These are phyloP conservation scores for Tamias sibiricus DNA, from an alignment of 2,113 vertebrate genomes.

Conservation along the genomic window DNA sequence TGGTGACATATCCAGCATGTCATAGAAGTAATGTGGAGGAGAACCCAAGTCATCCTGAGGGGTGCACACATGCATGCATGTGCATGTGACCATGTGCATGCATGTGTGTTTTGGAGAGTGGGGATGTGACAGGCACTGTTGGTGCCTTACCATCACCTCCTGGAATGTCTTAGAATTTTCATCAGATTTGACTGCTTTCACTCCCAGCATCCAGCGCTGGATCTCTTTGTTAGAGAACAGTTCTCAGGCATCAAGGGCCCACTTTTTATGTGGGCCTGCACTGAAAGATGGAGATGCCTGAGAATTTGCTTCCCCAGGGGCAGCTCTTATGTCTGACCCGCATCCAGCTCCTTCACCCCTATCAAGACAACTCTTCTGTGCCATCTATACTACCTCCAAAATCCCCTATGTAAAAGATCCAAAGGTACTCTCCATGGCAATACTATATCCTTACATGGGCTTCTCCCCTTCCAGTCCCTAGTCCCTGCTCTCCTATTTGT, in stretches of 20 bases:
- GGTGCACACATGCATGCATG: background rate
- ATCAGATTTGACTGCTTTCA: background rate
- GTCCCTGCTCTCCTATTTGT: background rate
- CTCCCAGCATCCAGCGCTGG: background rate
- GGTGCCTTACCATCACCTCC: background rate
- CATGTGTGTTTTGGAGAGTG: background rate
- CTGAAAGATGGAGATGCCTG: background rate
- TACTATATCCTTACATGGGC: background rate
- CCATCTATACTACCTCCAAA: background rate
- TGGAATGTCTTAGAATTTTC: background rate
- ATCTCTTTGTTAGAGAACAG: background rate
- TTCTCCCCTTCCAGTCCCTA: background rate
- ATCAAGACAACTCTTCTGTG: background rate
- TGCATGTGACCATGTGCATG: background rate
- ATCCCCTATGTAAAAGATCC: background rate
- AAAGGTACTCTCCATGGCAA: background rate
- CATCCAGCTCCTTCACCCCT: background rate
- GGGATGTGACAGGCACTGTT: background rate
- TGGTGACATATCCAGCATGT: background rate
- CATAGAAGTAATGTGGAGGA: background rate
- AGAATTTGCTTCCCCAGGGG: background rate
- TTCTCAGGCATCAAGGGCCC: background rate
- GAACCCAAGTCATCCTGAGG: background rate
- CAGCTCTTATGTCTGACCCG: background rate
- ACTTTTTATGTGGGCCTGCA: background rate